Percentiles rank a stretch among this genome's conserved stretches.
phyloP scores from a whole-genome alignment of 2,113 vertebrate species.

The Elephantulus edwardii region DNA sequence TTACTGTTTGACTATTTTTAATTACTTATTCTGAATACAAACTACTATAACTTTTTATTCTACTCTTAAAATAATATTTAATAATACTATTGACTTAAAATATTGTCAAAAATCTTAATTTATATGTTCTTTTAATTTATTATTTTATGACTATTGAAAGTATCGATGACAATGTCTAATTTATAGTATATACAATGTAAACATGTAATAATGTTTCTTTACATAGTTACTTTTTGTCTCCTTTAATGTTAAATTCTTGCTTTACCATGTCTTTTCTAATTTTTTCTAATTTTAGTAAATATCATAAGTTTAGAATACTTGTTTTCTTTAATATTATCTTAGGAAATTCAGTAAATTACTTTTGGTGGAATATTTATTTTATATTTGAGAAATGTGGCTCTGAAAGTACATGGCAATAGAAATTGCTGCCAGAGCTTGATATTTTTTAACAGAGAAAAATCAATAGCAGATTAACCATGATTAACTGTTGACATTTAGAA shows the following conservation, averaged over 20 bases:
- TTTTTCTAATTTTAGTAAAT: constrained; percentile 29
- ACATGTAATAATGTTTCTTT: neutral
- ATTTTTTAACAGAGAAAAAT: constrained; percentile 81
- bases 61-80: constrained; percentile 12
- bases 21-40: neutral
- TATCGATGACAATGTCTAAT: neutral
- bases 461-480: constrained; percentile 79
- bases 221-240: neutral
- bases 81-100: neutral
- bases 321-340: constrained; percentile 60
- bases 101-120: neutral
- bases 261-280: constrained; percentile 24
- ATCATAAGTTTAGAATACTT: constrained; percentile 39
- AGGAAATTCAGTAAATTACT: constrained; percentile 64
- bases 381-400: constrained; percentile 62
- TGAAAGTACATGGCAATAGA: constrained; percentile 62
- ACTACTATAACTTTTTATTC: neutral
- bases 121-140: neutral
- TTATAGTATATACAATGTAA: neutral
- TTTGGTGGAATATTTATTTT: constrained; percentile 53
- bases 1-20: constrained; percentile 26
- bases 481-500: constrained; percentile 83
- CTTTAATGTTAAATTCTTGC: neutral
- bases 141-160: neutral
- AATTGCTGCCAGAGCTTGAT: constrained; percentile 60